Percentiles rank a stretch among this genome's conserved stretches.
These are phyloP conservation scores for Hipparchia sbordonii DNA, from an alignment of 2,888 invertebrate species.

Conservation along the genomic window DNA sequence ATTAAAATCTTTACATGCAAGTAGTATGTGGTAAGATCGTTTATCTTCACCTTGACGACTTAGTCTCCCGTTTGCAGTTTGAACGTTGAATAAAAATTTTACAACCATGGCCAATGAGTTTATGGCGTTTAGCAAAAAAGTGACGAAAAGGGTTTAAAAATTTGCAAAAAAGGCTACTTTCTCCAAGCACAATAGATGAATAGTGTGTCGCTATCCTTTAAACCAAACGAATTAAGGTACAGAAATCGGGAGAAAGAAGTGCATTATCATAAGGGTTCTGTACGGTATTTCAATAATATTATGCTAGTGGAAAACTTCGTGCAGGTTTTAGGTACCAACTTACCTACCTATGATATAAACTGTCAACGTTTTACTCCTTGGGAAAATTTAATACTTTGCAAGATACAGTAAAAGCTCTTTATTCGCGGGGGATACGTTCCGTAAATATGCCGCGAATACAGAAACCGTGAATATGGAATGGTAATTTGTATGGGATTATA, in stretches of 20 bases:
- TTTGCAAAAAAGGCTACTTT: constrained; percentile 65
- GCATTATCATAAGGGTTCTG: constrained; percentile 21
- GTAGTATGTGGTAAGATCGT: constrained; percentile 18
- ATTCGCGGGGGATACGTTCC: no score
- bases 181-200: constrained; percentile 60
- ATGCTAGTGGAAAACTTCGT: no score
- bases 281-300: background rate
- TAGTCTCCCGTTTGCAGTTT: constrained; percentile 8
- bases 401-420: no score
- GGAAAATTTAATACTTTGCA: no score
- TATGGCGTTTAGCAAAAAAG: constrained; percentile 50
- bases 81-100: constrained; percentile 19
- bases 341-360: no score
- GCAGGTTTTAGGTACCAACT: no score
- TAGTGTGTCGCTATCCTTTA: constrained; percentile 21
- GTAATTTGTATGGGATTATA: no score
- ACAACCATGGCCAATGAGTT: constrained; percentile 39
- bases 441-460: no score
- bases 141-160: constrained; percentile 66
- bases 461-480: no score
- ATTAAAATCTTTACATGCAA: constrained; percentile 21
- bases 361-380: no score
- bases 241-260: constrained; percentile 14
- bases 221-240: constrained; percentile 57
- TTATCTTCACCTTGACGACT: constrained; percentile 17